These are phyloP conservation scores for Hiodon tergisus DNA, from an alignment of 2,113 vertebrate genomes.

Conservation along the genomic window DNA sequence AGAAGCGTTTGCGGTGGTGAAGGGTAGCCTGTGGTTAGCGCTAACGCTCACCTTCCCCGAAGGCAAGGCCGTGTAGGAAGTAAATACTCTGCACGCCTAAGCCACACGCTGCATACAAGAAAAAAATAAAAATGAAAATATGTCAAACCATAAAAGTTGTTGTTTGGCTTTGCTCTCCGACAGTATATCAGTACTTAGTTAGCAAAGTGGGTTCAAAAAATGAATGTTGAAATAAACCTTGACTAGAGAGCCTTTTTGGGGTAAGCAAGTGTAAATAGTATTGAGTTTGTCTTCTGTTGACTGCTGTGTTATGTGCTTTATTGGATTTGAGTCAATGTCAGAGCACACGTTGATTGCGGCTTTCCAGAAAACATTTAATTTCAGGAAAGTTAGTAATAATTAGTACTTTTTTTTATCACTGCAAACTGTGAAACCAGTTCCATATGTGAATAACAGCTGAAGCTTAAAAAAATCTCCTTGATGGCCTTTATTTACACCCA, in stretches of 20 bases:
- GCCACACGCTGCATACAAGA: not conserved
- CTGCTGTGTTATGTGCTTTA: too few species aligned
- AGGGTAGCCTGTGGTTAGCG: not conserved
- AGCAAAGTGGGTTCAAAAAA: too few species aligned
- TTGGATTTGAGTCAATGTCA: too few species aligned
- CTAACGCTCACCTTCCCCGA: not conserved
- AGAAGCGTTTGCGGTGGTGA: not conserved
- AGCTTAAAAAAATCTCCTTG: constrained; percentile 19
- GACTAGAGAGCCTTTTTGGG: not conserved
- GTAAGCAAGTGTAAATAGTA: too few species aligned
- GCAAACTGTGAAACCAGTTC: constrained; percentile 9
- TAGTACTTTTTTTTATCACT: not conserved
- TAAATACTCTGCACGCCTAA: not conserved
- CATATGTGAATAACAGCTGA: constrained; percentile 50
- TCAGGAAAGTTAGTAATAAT: not conserved
- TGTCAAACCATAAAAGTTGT: too few species aligned
- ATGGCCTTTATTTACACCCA: not conserved
- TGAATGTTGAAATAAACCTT: not conserved
- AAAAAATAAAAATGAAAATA: too few species aligned
- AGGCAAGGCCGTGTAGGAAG: not conserved
- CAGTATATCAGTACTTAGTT: too few species aligned
- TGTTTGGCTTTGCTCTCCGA: too few species aligned
- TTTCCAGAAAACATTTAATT: not conserved
- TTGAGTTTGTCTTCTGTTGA: too few species aligned
- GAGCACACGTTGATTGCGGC: not conserved